Conservation (phyloP, 2,113 vertebrate species). For the Xenotilapia leptura region DNA sequence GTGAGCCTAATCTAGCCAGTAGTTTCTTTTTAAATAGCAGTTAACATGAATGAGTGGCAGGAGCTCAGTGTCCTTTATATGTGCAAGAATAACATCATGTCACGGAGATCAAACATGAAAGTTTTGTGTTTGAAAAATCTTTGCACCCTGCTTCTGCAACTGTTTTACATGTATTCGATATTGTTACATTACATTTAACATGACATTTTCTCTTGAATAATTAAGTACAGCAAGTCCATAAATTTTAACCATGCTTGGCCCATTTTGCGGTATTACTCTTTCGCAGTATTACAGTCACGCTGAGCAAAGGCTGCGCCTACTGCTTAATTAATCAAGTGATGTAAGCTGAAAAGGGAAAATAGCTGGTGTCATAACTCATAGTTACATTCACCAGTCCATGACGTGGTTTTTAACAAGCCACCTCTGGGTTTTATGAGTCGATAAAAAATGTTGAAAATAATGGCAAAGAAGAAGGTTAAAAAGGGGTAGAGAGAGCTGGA, state of each 20-base stretch:
- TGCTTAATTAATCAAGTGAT: slow-evolving; percentile 31
- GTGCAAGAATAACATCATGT: not conserved
- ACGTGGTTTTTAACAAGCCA: not conserved
- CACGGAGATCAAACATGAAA: not conserved
- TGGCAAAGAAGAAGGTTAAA: not conserved
- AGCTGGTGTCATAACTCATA: not conserved
- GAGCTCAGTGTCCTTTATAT: not conserved
- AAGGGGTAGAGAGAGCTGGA: not conserved
- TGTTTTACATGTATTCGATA: slow-evolving; percentile 26
- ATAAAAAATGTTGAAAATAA: not conserved
- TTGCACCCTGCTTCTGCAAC: not conserved
- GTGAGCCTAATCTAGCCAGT: not conserved
- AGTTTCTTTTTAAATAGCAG: not conserved
- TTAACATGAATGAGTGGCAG: not conserved
- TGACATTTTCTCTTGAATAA: slow-evolving; percentile 44
- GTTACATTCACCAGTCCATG: not conserved
- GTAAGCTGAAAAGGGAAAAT: not conserved
- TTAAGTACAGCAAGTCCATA: slow-evolving; percentile 26
- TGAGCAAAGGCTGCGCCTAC: slow-evolving; percentile 3
- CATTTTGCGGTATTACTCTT: not conserved
- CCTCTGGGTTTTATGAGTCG: slow-evolving; percentile 14
- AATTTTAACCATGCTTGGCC: not conserved
- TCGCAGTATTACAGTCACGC: not conserved
- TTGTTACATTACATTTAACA: slow-evolving; percentile 37
- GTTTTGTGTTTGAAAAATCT: not conserved